Conservation (phyloP, 2,888 invertebrate genomes). For the Cistogaster globosa region DNA sequence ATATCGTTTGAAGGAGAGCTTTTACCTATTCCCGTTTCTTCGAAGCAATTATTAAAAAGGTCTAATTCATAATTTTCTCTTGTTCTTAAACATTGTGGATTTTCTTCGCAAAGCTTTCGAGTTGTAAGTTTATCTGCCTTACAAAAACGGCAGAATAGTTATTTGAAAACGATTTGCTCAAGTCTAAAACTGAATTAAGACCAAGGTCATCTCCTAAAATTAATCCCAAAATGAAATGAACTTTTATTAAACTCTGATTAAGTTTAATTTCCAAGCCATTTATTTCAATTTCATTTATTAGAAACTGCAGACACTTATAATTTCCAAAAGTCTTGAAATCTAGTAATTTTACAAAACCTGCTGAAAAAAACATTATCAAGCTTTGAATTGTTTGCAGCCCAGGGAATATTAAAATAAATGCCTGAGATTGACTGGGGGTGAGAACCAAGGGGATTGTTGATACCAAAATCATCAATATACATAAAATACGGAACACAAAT, state of each 20-base stretch:
- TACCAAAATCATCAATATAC: too few relatives aligned
- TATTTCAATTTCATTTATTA: constrained; percentile 73
- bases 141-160: constrained; percentile 75
- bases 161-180: constrained; percentile 70
- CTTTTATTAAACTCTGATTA: background rate
- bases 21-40: constrained; percentile 72
- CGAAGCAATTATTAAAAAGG: constrained; percentile 44
- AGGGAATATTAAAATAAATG: too few relatives aligned
- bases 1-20: constrained; percentile 72
- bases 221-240: constrained; percentile 22
- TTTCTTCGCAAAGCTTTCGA: constrained; percentile 63
- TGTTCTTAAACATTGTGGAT: constrained; percentile 63
- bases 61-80: constrained; percentile 69
- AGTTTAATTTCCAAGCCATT: constrained; percentile 50
- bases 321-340: constrained; percentile 74
- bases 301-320: constrained; percentile 72
- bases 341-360: constrained; percentile 71
- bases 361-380: constrained; percentile 71
- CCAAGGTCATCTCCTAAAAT: constrained; percentile 63
- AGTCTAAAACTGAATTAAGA: constrained; percentile 48
- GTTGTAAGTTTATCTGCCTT: constrained; percentile 49
- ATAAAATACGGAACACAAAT: too few relatives aligned
- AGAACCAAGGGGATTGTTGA: too few relatives aligned
- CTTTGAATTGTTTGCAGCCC: too few relatives aligned
- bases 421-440: too few relatives aligned